Evolutionary conservation across 2,888 invertebrate species (phyloP).

Genomic region (Drosophila yooni): DNA sequence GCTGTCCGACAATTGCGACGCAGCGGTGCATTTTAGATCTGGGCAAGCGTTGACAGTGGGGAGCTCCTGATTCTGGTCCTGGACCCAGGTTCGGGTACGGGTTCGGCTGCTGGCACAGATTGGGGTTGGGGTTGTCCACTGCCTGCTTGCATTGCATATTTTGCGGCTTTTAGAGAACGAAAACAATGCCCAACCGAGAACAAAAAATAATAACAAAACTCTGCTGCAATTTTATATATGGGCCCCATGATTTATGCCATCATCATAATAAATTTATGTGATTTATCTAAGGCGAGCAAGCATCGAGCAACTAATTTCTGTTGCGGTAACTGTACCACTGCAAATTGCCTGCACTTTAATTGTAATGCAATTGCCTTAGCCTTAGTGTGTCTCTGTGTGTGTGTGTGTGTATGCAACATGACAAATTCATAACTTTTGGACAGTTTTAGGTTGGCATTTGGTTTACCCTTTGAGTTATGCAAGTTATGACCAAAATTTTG

Average conservation of each 20-base stretch:
- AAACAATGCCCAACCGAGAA: constrained; percentile 59
- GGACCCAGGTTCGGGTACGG: neutral
- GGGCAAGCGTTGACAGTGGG: constrained; percentile 46
- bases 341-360: constrained; percentile 50
- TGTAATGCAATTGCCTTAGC: constrained; percentile 40
- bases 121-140: constrained; percentile 41
- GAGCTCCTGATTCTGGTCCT: constrained; percentile 3
- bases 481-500: neutral
- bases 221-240: constrained; percentile 69
- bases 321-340: constrained; percentile 47
- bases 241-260: constrained; percentile 81
- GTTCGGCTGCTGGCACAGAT: neutral
- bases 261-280: constrained; percentile 85
- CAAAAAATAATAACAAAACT: constrained; percentile 23
- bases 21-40: constrained; percentile 59
- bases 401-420: constrained; percentile 26
- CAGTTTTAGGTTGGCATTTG: constrained; percentile 68
- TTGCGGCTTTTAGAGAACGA: constrained; percentile 70
- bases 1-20: constrained; percentile 55
- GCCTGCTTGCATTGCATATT: constrained; percentile 68
- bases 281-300: constrained; percentile 76
- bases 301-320: constrained; percentile 24
- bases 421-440: constrained; percentile 75
- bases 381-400: constrained; percentile 1
- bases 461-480: constrained; percentile 35